Base-by-base conservation (phyloP, 2,797 vertebrate genomes). In the Cryptoprocta ferox region DNA sequence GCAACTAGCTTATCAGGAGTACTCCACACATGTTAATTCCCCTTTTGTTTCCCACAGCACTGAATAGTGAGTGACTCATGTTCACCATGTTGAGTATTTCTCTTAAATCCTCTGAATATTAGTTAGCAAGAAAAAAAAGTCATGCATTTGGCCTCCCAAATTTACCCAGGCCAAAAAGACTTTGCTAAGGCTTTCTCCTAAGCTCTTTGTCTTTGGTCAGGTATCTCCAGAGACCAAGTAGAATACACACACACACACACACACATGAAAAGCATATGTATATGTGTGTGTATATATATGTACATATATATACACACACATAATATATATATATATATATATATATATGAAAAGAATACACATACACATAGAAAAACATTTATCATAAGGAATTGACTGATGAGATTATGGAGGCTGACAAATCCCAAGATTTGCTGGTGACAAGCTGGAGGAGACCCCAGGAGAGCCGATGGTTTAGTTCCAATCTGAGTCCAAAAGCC, bases 21-120 rank as follows among this genome's bases (percentile, higher is more conserved):
- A 5, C 56, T 92, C 18, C 18, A 26, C 61, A 37, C 6, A 12
- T 14, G 14, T 35, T 59, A 71, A 66, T 71, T 89, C 56, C 85
- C 32, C 48, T 68, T 42, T 30, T 35, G 30, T 42, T 16, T 26
- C 32, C 63, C 30, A 50, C 48, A 42, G 79, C 37, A 18, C n/a
- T 50, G 18, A 65, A n/a, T 6, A 45, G 28, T 37, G 61, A 79
- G 56, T 89, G 76, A 95, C 83, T 96, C 66, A 79, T 13, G 53
- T 83, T 87, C 70, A 35, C 61, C 50, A 35, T 45, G 30, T 32
- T 71, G 45, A 24, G 66, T 61, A 42, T 94, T 94, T 95, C 87
- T 95, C 70, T 88, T 61, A 95, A 94, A 88, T 85, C 66, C 32
- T 93, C 79, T 45, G 50, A 37, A 24, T 91, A 63, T 90, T 91